Percentiles rank a stretch among this genome's conserved stretches.
phyloP scores from a whole-genome alignment of 2,113 vertebrate species.

The Urocitellus parryii region DNA sequence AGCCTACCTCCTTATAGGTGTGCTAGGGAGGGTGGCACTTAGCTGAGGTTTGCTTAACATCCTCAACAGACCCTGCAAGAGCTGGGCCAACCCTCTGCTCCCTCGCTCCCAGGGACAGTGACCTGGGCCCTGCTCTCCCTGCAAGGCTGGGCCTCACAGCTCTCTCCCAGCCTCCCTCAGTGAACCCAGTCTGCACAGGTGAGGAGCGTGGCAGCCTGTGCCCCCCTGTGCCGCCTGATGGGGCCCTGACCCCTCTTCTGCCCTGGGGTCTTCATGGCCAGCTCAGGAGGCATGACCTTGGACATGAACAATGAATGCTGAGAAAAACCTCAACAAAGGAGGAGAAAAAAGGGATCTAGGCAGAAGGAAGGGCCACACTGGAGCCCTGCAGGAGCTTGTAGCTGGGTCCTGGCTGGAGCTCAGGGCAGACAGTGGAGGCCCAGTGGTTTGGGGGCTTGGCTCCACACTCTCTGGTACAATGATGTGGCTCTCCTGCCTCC shows the following conservation, averaged over 20 bases:
- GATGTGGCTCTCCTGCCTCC: not conserved
- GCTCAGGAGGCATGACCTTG: not conserved
- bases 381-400: too few relatives aligned
- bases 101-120: not conserved
- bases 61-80: rapidly evolving
- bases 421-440: too few relatives aligned
- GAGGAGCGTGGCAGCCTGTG: not conserved
- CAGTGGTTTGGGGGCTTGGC: not conserved
- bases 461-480: not conserved
- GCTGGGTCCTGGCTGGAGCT: too few relatives aligned
- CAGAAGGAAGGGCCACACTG: too few relatives aligned
- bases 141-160: not conserved
- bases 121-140: not conserved
- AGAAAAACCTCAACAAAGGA: too few relatives aligned
- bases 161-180: not conserved
- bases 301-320: not conserved
- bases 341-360: too few relatives aligned
- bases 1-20: not conserved
- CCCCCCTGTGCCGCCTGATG: not conserved
- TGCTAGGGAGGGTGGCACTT: not conserved
- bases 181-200: not conserved
- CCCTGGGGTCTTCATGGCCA: not conserved
- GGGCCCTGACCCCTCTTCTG: not conserved
- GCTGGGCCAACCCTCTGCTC: not conserved
- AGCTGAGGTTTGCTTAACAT: not conserved